Percentiles rank a stretch among this genome's conserved stretches.
Conservation (phyloP, 2,113 vertebrate genomes). For the Alligator mississippiensis region DNA sequence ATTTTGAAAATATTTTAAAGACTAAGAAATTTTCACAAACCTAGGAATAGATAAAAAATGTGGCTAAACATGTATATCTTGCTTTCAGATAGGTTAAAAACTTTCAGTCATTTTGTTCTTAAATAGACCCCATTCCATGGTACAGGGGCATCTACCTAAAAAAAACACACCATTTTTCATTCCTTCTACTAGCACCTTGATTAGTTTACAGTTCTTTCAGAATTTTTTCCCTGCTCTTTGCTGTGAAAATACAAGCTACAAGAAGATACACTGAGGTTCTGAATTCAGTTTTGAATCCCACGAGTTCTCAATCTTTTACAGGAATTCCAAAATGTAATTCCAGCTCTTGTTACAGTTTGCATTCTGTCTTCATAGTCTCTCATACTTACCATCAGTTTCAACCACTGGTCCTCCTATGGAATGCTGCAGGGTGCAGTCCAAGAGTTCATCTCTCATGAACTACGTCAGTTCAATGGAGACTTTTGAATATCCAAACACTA, state of each 20-base stretch:
- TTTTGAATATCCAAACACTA: neutral
- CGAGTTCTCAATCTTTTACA: neutral
- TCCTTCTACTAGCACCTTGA: neutral
- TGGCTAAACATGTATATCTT: fast-evolving
- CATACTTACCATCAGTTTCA: fast-evolving
- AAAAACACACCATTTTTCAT: neutral
- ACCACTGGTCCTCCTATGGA: neutral
- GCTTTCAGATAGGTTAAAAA: neutral
- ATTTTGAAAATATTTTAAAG: neutral
- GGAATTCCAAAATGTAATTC: neutral
- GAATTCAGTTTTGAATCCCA: neutral
- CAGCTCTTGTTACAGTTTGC: neutral
- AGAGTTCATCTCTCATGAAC: neutral
- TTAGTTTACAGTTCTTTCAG: no score
- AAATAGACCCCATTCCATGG: neutral
- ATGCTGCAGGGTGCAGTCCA: no score
- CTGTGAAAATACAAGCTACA: no score
- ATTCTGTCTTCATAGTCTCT: neutral
- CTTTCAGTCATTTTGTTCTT: neutral
- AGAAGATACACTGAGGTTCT: neutral
- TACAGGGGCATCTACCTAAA: neutral
- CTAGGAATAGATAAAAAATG: neutral
- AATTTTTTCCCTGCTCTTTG: no score
- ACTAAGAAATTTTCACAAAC: neutral
- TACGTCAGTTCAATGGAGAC: neutral